Conservation (phyloP, 2,888 invertebrate genomes). For the Hedya salicella region DNA sequence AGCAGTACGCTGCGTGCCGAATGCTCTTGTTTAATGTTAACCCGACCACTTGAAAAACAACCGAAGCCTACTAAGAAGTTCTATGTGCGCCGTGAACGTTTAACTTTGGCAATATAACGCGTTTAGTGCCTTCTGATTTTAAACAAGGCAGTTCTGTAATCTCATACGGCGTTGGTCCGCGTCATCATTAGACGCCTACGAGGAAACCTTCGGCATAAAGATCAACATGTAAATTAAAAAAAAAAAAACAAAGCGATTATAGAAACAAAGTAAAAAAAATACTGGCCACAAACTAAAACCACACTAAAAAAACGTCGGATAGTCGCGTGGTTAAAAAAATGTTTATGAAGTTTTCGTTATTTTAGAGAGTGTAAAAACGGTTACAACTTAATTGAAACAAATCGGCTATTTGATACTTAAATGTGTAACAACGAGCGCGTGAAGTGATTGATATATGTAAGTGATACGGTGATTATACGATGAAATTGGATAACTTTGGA, state of each 20-base stretch:
- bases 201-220: slow-evolving; percentile 58
- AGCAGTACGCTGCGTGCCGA: slow-evolving; percentile 57
- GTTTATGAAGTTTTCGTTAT: slow-evolving; percentile 7
- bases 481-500: slow-evolving; percentile 82
- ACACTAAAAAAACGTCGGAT: no score
- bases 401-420: slow-evolving; percentile 27
- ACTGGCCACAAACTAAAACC: slow-evolving; percentile 5
- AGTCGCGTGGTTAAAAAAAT: slow-evolving; percentile 5
- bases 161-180: slow-evolving; percentile 72
- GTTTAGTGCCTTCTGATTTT: slow-evolving; percentile 60
- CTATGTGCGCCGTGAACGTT: slow-evolving; percentile 57
- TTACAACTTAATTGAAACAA: slow-evolving; percentile 17
- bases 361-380: slow-evolving; percentile 2
- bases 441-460: slow-evolving; percentile 42
- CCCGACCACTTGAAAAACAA: slow-evolving; percentile 61
- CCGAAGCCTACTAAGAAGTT: slow-evolving; percentile 56
- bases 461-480: slow-evolving; percentile 53
- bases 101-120: slow-evolving; percentile 60
- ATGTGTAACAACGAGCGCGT: slow-evolving; percentile 36
- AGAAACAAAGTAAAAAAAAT: not conserved
- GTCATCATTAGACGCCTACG: slow-evolving; percentile 73
- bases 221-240: slow-evolving; percentile 44
- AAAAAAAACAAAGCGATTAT: slow-evolving; percentile 2
- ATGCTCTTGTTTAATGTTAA: slow-evolving; percentile 55
- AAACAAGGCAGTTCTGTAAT: slow-evolving; percentile 64